Evolutionary conservation across 2,113 vertebrate genomes (phyloP), one percentile per base, ranked within the genome.

Genomic region (Triplophysa dalaica): DNA sequence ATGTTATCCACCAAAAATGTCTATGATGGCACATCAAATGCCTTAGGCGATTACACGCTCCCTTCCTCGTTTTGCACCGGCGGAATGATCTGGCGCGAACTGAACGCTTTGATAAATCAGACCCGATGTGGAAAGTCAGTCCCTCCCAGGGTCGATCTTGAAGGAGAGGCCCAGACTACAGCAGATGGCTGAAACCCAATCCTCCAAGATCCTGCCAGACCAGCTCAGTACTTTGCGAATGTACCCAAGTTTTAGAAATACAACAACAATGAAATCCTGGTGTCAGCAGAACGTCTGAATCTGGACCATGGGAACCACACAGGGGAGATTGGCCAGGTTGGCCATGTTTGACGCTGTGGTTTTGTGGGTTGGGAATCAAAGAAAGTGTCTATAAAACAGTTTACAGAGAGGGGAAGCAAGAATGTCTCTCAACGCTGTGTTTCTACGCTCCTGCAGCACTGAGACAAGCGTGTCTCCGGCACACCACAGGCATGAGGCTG

Each of bases 331-430:
- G 75, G 69, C 81, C 76, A 72, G 67, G 85, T 80, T 83, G 69
- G 85, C 87, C 77, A 80, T 84, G 84, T 85, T 83, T 70, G 77
- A 84, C 77, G 78, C 75, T 88, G 88, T 81, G 89, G 87, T 89
- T 87, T 81, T 78, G 85, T 84, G 84, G 85, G 33, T 83, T 82
- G 83, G 67, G 83, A 80, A 54, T 73, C 74, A 81, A 79, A 65
- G 75, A 62, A 81, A 81, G 81, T 81, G 86, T 80, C 79, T 85
- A 84, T 84, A 83, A 88, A 77, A 58, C 80, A 16, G 17, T 77
- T 79, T 83, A 86, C 89, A 90, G 87, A 86, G 81, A 84, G 88
- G 80, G 84, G 86, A 90, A 90, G 89, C 86, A 86, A 87, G 77
- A 80, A 69, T 80, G 83, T 62, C 82, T 80, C n/a, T 77, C 21